Evolutionary conservation across 2,113 vertebrate species (phyloP).

Genomic region (Eptatretus burgeri): DNA sequence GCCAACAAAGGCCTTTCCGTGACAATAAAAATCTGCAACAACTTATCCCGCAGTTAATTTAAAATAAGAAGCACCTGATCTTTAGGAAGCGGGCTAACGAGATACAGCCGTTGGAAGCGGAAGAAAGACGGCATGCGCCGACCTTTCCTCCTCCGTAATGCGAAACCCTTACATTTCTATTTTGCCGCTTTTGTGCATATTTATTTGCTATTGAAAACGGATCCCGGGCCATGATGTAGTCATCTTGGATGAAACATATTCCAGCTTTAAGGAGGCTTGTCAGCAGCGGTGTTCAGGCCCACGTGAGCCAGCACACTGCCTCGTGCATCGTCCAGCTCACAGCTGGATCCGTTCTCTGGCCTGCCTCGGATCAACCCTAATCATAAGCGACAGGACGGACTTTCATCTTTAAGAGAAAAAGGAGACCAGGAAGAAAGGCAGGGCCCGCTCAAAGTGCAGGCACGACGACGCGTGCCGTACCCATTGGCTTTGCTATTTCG

Average conservation of each 20-base stretch:
- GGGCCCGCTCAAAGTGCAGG: no score
- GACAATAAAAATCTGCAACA: constrained; percentile 5
- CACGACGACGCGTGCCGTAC: no score
- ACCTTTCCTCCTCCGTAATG: not conserved
- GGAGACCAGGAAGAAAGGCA: not conserved
- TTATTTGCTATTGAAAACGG: no score
- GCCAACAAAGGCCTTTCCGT: constrained; percentile 4
- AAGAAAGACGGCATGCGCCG: not conserved
- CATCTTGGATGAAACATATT: not conserved
- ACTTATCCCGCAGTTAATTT: constrained; percentile 6
- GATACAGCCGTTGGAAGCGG: not conserved
- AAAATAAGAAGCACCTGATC: constrained; percentile 6
- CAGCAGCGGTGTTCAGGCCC: constrained; percentile 24
- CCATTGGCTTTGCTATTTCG: no score
- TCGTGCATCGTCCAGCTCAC: not conserved
- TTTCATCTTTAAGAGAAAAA: constrained; percentile 1
- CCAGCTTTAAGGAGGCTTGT: constrained; percentile 21
- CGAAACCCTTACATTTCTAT: no score
- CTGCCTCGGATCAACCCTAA: constrained; percentile 3
- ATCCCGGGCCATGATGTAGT: no score
- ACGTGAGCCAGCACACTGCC: constrained; percentile 15
- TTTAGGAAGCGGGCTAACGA: constrained; percentile 6
- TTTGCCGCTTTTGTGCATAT: no score
- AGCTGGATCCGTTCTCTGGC: constrained; percentile 3
- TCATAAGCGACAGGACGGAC: not conserved